Base-by-base conservation (phyloP, 2,888 invertebrate species). In the Ornithoptera priamus region DNA sequence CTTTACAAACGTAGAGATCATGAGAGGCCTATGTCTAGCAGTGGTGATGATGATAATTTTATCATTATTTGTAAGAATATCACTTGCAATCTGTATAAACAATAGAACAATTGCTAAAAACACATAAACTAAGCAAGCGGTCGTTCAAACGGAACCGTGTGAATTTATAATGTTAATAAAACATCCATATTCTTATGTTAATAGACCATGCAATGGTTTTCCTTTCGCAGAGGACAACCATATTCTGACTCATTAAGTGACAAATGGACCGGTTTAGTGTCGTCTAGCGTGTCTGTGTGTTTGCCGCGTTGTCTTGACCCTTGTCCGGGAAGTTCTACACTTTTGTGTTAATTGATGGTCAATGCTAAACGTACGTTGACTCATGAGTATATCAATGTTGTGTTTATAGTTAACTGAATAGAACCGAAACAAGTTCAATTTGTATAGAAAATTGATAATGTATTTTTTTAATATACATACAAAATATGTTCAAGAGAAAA, bases 321-420 rank as follows among this genome's bases (percentile, higher is more conserved):
- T 74, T 71, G 69, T 68, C 64, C 68, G 74, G 74, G 73, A 71
- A 77, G 77, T 79, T 78, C 76, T 76, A 74, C 71, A 69, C 73
- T 75, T 80, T 77, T 77, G 74, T 78, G 80, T 71, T 75, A 78
- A 80, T 74, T 77, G 76, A 78, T 77, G 78, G 74, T 78, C 80
- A 39, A 39, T 39, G 75, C 79, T 79, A 79, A 69, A 71, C 67
- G 75, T 56, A 20, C 22, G 22, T n/a, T 67, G n/a, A 3, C 6
- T 61, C 22, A 59, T 22, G 15, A 24, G 39, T 39, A 39, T 39
- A 39, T 39, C 8, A 7, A 10, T 39, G 4, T 39, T 39, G 39
- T 39, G 39, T 39, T 39, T 7, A 39, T 39, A 39, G 39, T 39
- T 39, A 39, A 30, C 30, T 5, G 30, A 4, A 30, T 30, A 30